These are phyloP conservation scores for Nycteola revayana DNA, from an alignment of 2,888 invertebrate species.

Conservation along the genomic window DNA sequence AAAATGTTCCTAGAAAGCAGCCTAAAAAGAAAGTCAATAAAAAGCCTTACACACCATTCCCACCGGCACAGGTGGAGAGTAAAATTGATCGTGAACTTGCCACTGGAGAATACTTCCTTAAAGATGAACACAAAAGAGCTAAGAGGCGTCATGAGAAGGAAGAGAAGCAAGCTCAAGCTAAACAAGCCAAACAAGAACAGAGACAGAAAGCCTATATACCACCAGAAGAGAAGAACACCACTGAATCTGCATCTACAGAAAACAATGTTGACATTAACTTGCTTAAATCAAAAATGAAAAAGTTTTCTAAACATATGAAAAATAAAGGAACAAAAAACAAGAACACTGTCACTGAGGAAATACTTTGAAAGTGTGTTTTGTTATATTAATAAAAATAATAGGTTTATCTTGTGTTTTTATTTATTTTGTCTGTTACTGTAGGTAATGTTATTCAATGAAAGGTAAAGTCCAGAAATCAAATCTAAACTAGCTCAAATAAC, in stretches of 20 bases:
- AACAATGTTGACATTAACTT: conserved; percentile 84
- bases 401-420: no score
- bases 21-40: conserved; percentile 94
- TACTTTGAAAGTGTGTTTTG: no score
- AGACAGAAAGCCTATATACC: conserved; percentile 92
- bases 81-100: conserved; percentile 96
- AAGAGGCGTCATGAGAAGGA: conserved; percentile 88
- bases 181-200: conserved; percentile 87
- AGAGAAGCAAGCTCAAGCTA: conserved; percentile 88
- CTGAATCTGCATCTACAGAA: conserved; percentile 39
- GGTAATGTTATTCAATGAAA: no score
- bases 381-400: no score
- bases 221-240: conserved; percentile 83
- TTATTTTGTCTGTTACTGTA: no score
- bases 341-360: conserved; percentile 8
- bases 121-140: conserved; percentile 88
- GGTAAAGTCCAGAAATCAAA: no score
- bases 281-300: conserved; percentile 89
- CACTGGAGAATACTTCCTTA: conserved; percentile 98
- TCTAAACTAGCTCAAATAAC: no score
- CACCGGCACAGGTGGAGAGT: conserved; percentile 95
- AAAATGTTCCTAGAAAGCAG: conserved; percentile 94
- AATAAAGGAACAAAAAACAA: conserved; percentile 39
- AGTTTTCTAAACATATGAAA: conserved; percentile 81
- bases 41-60: conserved; percentile 98